Evolutionary conservation across 2,113 vertebrate species (phyloP).

Genomic region (Acrocephalus arundinaceus): DNA sequence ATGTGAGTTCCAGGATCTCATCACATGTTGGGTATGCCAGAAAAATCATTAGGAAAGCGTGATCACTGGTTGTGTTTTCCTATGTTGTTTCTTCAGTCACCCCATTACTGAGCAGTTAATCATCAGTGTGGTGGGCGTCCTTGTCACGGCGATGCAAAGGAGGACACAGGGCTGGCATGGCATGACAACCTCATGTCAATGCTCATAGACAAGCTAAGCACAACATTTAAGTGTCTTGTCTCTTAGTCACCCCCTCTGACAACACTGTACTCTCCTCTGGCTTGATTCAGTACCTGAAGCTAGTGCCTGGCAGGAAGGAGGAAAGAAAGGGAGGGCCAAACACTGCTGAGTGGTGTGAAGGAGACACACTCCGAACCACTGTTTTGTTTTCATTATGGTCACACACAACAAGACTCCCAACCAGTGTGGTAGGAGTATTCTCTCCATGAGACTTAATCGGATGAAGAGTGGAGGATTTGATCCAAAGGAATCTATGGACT

Average conservation of each 20-base stretch:
- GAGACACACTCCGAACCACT: neutral
- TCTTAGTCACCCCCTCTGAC: fast-evolving
- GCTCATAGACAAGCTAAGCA: neutral
- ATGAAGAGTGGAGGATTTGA: neutral
- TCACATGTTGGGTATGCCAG: neutral
- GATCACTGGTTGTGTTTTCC: neutral
- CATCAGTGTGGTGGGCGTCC: neutral
- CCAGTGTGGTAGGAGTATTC: fast-evolving
- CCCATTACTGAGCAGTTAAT: neutral
- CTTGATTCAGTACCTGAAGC: neutral
- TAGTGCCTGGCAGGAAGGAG: neutral
- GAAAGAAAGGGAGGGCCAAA: neutral
- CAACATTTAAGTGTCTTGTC: neutral
- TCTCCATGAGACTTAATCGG: neutral
- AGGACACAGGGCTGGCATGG: neutral
- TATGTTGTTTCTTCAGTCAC: neutral
- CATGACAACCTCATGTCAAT: neutral
- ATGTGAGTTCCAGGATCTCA: neutral
- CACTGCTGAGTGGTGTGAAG: neutral
- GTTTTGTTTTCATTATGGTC: neutral
- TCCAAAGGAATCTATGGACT: neutral
- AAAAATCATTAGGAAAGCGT: neutral
- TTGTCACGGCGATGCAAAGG: neutral
- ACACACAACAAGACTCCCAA: neutral
- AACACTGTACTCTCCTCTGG: neutral